Evolutionary conservation across 37 sponge, comb jelly and placozoan species (phyloP), one percentile per base, ranked within the genome.

Genomic region (Beroe forskalii): DNA sequence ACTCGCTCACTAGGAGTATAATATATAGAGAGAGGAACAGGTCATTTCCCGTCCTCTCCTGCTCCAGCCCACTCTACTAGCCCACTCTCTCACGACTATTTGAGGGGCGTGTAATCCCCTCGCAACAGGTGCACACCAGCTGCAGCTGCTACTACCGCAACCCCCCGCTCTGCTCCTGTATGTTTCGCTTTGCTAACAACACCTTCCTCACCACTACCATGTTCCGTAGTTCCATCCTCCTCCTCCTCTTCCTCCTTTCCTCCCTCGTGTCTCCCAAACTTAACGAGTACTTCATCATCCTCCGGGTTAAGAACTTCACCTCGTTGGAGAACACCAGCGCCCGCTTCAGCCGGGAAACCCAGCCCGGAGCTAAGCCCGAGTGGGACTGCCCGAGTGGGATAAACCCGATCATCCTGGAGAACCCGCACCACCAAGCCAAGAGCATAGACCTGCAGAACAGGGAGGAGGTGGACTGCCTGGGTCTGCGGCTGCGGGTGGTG

Each of bases 361-460:
- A 80, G 31, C 86, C 55, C n/a, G 35, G 20, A 20, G 40, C 28
- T 22, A 80, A 17, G 40, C 37, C 86, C n/a, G 48, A 44, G 25
- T 80, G 86, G 86, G n/a, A 41, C 31, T 80, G 86, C 55, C 37
- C 28, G 55, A 80, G 86, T 25, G 86, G 86, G 9, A 23, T 1
- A 1, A 80, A 80, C 48, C 86, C 86, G 24, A 38, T 80, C 1
- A 80, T 24, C 22, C n/a, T 80, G 8, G 40, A 41, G 25, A 80
- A 80, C 55, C 38, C 48, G 4, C 40, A 27, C 55, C 43, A 2
- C 28, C 72, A 32, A 2, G 86, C 86, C 2, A 80, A 44, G 86
- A 80, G 86, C 30, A 80, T 80, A 4, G 86, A 80, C 55, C 4
- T 80, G 55, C 38, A 80, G 86, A 20, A 80, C 38, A 17, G 55